Evolutionary conservation across 2,888 invertebrate species (phyloP), one percentile per base, ranked within the genome.

Genomic region (Ichneumoninae sp.): DNA sequence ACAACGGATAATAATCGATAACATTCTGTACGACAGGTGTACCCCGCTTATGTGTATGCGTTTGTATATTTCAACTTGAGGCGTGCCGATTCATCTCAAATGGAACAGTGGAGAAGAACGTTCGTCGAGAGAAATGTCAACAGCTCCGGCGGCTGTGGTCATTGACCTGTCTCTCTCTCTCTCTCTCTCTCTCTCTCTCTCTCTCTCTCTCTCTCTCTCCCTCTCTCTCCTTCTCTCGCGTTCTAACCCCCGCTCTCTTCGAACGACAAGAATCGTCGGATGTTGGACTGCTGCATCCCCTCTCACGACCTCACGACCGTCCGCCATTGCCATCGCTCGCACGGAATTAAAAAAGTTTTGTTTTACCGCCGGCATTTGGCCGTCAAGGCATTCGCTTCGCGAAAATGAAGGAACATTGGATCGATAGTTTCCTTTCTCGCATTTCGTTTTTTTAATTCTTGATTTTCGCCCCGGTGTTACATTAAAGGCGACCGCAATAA

Each of bases 311-410:
- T 69, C 70, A 52, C 71, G 66, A 66, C 73, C 81, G 70, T 79
- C 80, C 75, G 74, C 81, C 80, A 82, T 79, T 81, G 81, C 81
- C 81, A 79, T 85, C 75, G 85, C 71, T 83, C 76, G 76, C 73
- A 75, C 83, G 82, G 83, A 87, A 86, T 87, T 87, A 87, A 86
- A 87, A 87, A 87, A 87, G 83, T 86, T 86, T 86, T 84, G 86
- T 83, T 87, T 85, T 83, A 87, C 83, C 78, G 83, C 63, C 70
- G 83, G 86, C 76, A 82, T 75, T 82, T 82, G 60, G 82, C 50
- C 82, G 66, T 82, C 81, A 57, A 80, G 79, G 78, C 77, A 77
- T 83, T 63, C 65, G 65, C 78, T 54, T 47, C 63, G 79, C 74
- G 63, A 80, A 85, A 83, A 71, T 79, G 71, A 80, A 71, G 71